Conservation (phyloP, 2,113 vertebrate species). For the Hydropotes inermis region DNA sequence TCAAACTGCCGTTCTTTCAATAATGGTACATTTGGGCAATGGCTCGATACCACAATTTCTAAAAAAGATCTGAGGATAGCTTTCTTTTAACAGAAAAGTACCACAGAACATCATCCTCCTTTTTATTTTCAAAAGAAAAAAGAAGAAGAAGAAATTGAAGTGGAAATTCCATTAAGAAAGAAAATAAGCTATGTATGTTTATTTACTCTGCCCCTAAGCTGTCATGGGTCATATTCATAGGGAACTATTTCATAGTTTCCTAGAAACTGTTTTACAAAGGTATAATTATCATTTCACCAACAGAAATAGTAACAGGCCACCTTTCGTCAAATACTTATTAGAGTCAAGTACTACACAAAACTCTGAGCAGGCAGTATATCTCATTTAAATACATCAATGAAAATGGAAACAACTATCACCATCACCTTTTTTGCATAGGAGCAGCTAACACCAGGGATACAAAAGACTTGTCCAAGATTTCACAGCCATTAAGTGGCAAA, state of each 20-base stretch:
- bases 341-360: neutral
- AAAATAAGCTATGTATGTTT: neutral
- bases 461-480: neutral
- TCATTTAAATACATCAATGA: neutral
- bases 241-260: neutral
- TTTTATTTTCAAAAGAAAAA: neutral
- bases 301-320: neutral
- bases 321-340: neutral
- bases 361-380: neutral
- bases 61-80: neutral
- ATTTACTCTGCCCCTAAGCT: neutral
- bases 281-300: neutral
- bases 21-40: neutral
- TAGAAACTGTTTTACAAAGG: slow-evolving; percentile 1
- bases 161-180: slow-evolving; percentile 19
- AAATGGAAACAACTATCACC: neutral
- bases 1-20: slow-evolving; percentile 3
- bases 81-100: slow-evolving; percentile 32
- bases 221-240: neutral
- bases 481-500: neutral
- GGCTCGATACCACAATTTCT: neutral
- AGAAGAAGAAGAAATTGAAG: neutral
- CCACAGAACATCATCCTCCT: neutral
- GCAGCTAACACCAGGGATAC: neutral
- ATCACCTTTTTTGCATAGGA: neutral